phyloP scores from a whole-genome alignment of 2,113 vertebrate species.

The Sphaerodactylus townsendi region DNA sequence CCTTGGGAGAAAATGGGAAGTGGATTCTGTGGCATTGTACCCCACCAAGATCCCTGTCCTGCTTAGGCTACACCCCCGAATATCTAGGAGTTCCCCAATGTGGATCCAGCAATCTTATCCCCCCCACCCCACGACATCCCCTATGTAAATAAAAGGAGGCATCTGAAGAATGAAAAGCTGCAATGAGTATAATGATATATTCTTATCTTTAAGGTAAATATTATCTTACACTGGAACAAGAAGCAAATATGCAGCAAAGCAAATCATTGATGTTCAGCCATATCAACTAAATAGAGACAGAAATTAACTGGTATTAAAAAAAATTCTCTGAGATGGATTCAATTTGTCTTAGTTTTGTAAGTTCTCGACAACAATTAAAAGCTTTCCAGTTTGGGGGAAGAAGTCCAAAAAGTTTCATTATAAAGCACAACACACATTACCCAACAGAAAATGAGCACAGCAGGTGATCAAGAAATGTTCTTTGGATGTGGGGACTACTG shows the following conservation, averaged over 20 bases:
- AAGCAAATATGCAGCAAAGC: neutral
- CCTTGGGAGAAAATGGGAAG: too few relatives aligned
- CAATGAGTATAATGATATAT: neutral
- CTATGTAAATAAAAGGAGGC: neutral
- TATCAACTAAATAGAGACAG: neutral
- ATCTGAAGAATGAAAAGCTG: neutral
- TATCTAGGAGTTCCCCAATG: too few relatives aligned
- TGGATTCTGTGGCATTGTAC: too few relatives aligned
- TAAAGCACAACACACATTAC: neutral
- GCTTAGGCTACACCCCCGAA: too few relatives aligned
- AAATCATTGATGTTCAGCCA: neutral
- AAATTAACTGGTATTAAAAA: neutral
- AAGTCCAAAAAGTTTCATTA: neutral
- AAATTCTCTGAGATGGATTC: neutral
- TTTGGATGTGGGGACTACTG: neutral
- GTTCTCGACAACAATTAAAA: neutral
- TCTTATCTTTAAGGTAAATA: neutral
- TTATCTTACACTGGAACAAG: neutral
- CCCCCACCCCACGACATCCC: neutral
- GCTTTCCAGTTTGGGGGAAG: neutral
- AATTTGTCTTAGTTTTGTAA: neutral
- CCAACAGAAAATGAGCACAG: conserved; percentile 9
- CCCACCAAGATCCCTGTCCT: too few relatives aligned
- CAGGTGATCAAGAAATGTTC: neutral
- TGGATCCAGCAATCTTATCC: too few relatives aligned